These are phyloP conservation scores for Pachliopta kotzebuea DNA, from an alignment of 2,888 invertebrate species.

Conservation along the genomic window DNA sequence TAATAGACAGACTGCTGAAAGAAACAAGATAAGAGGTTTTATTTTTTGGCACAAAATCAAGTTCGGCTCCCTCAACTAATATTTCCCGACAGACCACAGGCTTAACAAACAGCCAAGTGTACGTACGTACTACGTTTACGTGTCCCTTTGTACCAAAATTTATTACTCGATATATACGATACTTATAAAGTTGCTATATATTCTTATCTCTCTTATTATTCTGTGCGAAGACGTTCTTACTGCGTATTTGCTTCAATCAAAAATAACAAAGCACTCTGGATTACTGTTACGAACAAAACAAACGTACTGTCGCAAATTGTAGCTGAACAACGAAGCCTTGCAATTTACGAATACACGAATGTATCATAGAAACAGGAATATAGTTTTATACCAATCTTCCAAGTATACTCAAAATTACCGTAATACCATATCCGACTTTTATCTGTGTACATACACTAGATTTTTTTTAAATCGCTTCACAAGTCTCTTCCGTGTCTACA, in stretches of 20 bases:
- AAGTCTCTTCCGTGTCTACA: too few species aligned
- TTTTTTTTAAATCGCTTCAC: too few species aligned
- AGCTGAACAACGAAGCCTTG: background rate
- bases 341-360: too few species aligned
- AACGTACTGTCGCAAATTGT: background rate
- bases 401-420: background rate
- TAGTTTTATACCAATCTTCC: background rate
- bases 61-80: slow-evolving; percentile 18
- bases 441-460: background rate
- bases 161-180: slow-evolving; percentile 10
- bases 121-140: slow-evolving; percentile 2
- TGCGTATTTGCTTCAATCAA: slow-evolving; percentile 1
- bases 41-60: slow-evolving; percentile 30
- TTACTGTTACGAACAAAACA: background rate
- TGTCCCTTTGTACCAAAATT: slow-evolving; percentile 14
- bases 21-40: slow-evolving; percentile 28
- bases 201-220: slow-evolving; percentile 12
- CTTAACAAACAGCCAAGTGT: slow-evolving; percentile 12
- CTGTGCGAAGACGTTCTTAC: slow-evolving; percentile 1
- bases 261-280: slow-evolving; percentile 5
- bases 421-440: background rate
- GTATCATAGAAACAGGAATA: background rate
- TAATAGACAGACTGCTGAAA: slow-evolving; percentile 26
- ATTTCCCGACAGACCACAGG: slow-evolving; percentile 23
- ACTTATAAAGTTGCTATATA: slow-evolving; percentile 10